phyloP scores from a whole-genome alignment of 2,113 vertebrate genomes.

The Apteryx owenii region DNA sequence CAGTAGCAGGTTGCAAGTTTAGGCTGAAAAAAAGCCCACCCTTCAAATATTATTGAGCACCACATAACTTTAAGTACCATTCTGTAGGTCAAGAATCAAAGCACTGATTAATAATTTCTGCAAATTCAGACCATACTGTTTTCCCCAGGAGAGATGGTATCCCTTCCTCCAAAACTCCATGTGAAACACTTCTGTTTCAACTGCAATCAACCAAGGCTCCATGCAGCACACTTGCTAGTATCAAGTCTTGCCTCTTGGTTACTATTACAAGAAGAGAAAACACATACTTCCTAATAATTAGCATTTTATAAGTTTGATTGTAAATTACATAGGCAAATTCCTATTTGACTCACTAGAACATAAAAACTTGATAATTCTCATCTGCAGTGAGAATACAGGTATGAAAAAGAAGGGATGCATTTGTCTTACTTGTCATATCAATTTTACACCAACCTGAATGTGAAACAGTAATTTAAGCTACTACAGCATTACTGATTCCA shows the following conservation, averaged over 20 bases:
- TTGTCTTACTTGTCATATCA: not conserved
- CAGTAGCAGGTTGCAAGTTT: not conserved
- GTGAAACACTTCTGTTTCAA: not conserved
- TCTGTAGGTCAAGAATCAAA: not conserved
- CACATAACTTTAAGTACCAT: not conserved
- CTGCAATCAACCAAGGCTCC: not conserved
- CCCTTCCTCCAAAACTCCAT: not conserved
- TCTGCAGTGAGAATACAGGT: not conserved
- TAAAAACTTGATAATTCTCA: not conserved
- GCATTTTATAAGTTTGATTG: not conserved
- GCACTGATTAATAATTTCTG: not conserved
- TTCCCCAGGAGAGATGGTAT: not conserved
- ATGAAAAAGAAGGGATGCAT: not conserved
- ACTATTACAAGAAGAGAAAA: not conserved
- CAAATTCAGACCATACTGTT: not conserved
- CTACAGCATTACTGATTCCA: not conserved
- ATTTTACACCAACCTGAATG: not conserved
- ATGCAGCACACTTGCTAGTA: not conserved
- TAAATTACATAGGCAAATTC: not conserved
- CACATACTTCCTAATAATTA: not conserved
- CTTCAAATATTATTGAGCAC: not conserved
- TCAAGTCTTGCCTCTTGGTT: not conserved
- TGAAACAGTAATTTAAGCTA: not conserved
- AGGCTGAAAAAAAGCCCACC: not conserved
- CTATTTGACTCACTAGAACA: not conserved